These are phyloP conservation scores for Dasyurus viverrinus DNA, from an alignment of 2,113 vertebrate species.

Conservation along the genomic window DNA sequence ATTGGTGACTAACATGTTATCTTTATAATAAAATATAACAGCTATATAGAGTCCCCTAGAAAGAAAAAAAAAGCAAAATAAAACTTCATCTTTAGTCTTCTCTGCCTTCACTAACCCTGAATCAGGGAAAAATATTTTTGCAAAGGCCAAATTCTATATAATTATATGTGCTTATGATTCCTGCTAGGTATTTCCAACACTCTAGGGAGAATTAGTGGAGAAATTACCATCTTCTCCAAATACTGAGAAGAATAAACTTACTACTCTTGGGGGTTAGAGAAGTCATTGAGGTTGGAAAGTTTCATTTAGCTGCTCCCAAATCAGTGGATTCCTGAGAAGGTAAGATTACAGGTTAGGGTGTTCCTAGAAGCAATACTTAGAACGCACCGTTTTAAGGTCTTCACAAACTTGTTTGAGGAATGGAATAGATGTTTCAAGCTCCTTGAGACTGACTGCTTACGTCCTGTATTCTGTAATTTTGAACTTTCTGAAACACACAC, in stretches of 20 bases:
- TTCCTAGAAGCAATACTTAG: constrained; percentile 35
- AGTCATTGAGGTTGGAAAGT: constrained; percentile 63
- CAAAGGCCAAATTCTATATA: constrained; percentile 64
- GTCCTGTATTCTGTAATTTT: constrained; percentile 93
- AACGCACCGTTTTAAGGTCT: constrained; percentile 95
- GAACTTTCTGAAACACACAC: constrained; percentile 86
- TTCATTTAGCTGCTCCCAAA: constrained; percentile 59
- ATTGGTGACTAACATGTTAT: constrained; percentile 95
- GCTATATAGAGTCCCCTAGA: constrained; percentile 96
- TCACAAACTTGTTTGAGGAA: constrained; percentile 98
- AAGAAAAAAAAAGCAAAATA: constrained; percentile 72
- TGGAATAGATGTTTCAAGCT: constrained; percentile 98
- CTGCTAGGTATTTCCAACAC: constrained; percentile 66
- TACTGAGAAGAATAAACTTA: constrained; percentile 71
- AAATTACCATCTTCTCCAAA: constrained; percentile 74
- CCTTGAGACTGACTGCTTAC: constrained; percentile 96
- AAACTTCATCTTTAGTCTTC: constrained; percentile 6
- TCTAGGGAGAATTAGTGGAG: constrained; percentile 73
- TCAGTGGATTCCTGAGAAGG: constrained; percentile 28
- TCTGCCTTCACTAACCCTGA: constrained; percentile 30
- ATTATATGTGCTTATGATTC: constrained; percentile 68
- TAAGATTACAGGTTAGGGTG: constrained; percentile 25
- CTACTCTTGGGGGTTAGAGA: constrained; percentile 54
- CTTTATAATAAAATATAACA: constrained; percentile 96
- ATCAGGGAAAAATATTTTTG: constrained; percentile 29